Base-by-base conservation (phyloP, 2,113 vertebrate genomes). In the Phalacrocorax carbo region DNA sequence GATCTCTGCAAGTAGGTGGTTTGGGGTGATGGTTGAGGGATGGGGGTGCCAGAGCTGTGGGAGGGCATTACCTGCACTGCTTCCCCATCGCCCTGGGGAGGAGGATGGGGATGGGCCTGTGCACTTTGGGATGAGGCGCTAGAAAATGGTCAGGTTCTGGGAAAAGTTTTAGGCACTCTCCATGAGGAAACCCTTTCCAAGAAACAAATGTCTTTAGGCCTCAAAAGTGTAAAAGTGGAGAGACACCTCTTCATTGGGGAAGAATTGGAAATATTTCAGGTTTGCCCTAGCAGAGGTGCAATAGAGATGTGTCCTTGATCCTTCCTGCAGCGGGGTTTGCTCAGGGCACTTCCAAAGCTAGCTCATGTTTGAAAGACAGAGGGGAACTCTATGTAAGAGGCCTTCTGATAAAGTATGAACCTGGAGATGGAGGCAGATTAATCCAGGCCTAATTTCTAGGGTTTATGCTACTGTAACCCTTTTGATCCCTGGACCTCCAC, bases 21-120 rank as follows among this genome's bases (percentile, higher is more conserved):
- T 40, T 34, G 71, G 52, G 78, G 36, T 26, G 34, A 7, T 27
- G 23, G 6, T 12, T 3, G 13, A 29, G 48, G 57, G 36, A 23
- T 1, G 5, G 26, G 30, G 55, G 13, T 3, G 12, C 18, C 3
- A 7, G 54, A 30, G 71, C 36, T 78, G 17, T 2, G 13, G 18
- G 17, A 32, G 10, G 34, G 10, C 2, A 44, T 18, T 15, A 19
- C 17, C 7, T 22, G 13, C 26, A n/a, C 21, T 3, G 15, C 5
- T 66, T 75, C 32, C 40, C 10, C 17, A 5, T 55, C 0, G 0
- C 20, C 9, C 19, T 2, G 2, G 4, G 38, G 49, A 44, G 27
- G 15, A 49, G 25, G 15, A 64, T 2, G 5, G 8, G 38, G 36
- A 15, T 2, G 2, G 60, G 7, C 13, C 26, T 40, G 22, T 13